Evolutionary conservation across 2,113 vertebrate species (phyloP).

Genomic region (Antechinus stuartii): DNA sequence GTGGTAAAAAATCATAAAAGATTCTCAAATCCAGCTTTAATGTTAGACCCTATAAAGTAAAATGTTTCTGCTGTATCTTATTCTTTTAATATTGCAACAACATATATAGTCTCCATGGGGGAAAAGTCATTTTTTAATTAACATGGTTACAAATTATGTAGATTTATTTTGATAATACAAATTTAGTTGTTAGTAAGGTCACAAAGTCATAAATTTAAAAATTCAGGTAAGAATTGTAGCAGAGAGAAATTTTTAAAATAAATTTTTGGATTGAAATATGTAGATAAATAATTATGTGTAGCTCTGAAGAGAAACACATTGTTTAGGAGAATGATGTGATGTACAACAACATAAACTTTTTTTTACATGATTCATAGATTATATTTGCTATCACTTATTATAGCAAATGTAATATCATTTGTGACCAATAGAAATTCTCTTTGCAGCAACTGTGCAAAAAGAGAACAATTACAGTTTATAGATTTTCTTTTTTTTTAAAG

Average conservation of each 20-base stretch:
- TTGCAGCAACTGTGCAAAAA: constrained; percentile 37
- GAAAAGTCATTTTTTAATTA: constrained; percentile 36
- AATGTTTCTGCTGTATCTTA: constrained; percentile 15
- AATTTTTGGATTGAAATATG: background rate
- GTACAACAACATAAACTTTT: background rate
- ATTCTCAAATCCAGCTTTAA: constrained; percentile 22
- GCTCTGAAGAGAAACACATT: background rate
- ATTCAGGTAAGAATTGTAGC: background rate
- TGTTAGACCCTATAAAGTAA: constrained; percentile 17
- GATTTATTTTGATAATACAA: constrained; percentile 12
- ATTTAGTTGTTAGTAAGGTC: background rate
- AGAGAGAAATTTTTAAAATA: background rate
- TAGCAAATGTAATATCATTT: too few species aligned
- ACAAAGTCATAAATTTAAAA: constrained; percentile 38
- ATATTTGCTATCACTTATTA: background rate
- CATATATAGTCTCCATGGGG: background rate
- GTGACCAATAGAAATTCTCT: background rate
- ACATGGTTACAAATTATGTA: background rate
- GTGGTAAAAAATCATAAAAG: background rate
- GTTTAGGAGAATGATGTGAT: background rate
- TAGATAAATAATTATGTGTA: background rate
- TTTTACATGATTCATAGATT: background rate
- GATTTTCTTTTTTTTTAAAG: constrained; percentile 16
- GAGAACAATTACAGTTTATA: constrained; percentile 22
- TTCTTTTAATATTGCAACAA: constrained; percentile 13